A percentile compares a stretch with the other conserved stretches of the same genome.
Conservation (phyloP, 2,797 vertebrate species). For the Clarias pachynema region DNA sequence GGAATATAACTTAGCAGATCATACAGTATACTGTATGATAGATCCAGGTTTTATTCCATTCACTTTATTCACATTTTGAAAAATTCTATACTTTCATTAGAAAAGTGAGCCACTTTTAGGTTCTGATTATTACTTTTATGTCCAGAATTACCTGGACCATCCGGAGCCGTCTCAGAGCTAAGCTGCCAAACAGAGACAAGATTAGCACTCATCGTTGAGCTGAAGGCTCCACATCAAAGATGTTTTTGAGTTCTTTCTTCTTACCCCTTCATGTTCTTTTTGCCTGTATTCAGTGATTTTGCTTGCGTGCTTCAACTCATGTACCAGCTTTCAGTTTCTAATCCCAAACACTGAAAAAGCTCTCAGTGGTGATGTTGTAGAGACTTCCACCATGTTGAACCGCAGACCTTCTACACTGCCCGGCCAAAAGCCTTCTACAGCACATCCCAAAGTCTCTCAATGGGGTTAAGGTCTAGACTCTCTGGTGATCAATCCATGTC, state of each 20-base stretch:
- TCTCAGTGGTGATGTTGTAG: not conserved
- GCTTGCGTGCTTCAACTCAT: not conserved
- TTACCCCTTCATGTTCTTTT: slow-evolving; percentile 57
- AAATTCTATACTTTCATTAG: not conserved
- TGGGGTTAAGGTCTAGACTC: too few relatives aligned
- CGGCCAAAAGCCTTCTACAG: too few relatives aligned
- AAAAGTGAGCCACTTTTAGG: not conserved
- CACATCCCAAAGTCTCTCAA: too few relatives aligned
- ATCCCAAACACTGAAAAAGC: not conserved
- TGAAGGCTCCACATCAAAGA: slow-evolving; percentile 76
- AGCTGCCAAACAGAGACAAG: slow-evolving; percentile 73
- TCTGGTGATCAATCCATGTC: too few relatives aligned
- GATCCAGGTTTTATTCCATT: not conserved
- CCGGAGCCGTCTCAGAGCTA: slow-evolving; percentile 72
- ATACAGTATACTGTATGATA: not conserved
- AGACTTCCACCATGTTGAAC: not conserved
- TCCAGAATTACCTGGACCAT: slow-evolving; percentile 78
- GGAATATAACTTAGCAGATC: not conserved
- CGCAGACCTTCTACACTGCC: not conserved
- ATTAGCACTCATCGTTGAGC: slow-evolving; percentile 72
- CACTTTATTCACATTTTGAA: too few relatives aligned
- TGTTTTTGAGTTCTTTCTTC: slow-evolving; percentile 61
- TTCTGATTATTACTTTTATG: slow-evolving; percentile 3
- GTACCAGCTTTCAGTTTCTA: not conserved
- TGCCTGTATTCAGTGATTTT: slow-evolving; percentile 66